Evolutionary conservation across 2,888 invertebrate genomes (phyloP).

Genomic region (Netelia virgata): DNA sequence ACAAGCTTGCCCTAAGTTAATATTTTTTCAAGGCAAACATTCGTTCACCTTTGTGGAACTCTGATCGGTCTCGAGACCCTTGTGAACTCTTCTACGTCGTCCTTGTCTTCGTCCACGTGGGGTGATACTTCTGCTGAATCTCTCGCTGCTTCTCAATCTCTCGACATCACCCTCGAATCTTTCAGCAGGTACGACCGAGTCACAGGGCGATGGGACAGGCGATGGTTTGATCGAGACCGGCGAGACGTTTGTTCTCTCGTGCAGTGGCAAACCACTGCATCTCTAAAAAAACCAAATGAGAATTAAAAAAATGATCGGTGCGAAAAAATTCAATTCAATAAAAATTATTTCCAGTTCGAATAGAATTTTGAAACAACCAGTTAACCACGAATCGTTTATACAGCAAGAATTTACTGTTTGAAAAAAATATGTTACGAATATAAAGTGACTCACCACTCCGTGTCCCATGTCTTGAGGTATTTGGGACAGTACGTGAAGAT

Average conservation of each 20-base stretch:
- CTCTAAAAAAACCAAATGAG: slow-evolving; percentile 73
- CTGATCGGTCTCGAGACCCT: slow-evolving; percentile 74
- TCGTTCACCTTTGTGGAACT: slow-evolving; percentile 80
- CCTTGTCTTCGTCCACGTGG: slow-evolving; percentile 86
- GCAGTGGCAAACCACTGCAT: slow-evolving; percentile 81
- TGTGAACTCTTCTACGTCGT: slow-evolving; percentile 79
- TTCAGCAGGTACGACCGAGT: slow-evolving; percentile 79
- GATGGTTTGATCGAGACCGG: slow-evolving; percentile 80
- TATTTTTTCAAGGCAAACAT: neutral
- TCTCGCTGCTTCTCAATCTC: slow-evolving; percentile 88
- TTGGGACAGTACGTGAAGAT: slow-evolving; percentile 79
- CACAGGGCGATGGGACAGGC: slow-evolving; percentile 79
- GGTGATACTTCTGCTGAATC: slow-evolving; percentile 88
- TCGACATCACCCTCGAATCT: slow-evolving; percentile 88
- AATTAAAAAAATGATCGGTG: neutral
- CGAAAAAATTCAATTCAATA: neutral
- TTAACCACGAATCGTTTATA: no score
- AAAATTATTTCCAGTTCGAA: neutral
- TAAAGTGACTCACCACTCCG: slow-evolving; percentile 81
- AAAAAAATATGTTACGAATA: slow-evolving; percentile 11
- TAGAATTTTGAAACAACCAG: no score
- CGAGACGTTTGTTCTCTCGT: slow-evolving; percentile 83
- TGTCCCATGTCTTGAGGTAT: slow-evolving; percentile 83
- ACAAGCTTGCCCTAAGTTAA: neutral
- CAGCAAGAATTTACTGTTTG: neutral